Evolutionary conservation across 2,797 vertebrate species (phyloP).

Genomic region (Monodelphis domestica): DNA sequence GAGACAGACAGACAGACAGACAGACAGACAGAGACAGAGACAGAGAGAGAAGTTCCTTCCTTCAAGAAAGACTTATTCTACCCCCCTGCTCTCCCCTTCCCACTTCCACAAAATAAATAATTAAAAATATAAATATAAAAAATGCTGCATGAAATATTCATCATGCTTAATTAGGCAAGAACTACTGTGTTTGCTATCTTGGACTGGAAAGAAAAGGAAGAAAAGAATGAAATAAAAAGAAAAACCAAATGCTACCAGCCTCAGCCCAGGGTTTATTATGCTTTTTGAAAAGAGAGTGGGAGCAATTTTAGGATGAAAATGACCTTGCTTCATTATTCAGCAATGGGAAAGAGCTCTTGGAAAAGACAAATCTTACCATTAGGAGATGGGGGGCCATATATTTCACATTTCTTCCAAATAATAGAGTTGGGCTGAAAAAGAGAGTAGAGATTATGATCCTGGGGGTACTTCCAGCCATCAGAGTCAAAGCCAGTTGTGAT

Average conservation of each 20-base stretch:
- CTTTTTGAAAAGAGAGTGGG: conserved; percentile 13
- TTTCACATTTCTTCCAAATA: neutral
- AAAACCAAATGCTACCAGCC: neutral
- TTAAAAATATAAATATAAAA: too few species aligned
- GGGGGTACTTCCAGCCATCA: neutral
- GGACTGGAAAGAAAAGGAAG: conserved; percentile 1
- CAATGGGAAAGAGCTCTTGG: neutral
- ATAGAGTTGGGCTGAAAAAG: neutral
- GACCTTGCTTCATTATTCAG: too few species aligned
- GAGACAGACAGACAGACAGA: too few species aligned
- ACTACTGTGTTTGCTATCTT: neutral
- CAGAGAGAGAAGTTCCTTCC: neutral
- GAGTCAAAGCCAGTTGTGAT: neutral
- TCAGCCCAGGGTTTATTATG: neutral
- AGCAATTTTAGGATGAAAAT: neutral
- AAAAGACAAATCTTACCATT: neutral
- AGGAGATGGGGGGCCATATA: rapidly evolving
- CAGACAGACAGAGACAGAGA: too few species aligned
- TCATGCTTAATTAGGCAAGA: neutral
- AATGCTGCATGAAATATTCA: neutral
- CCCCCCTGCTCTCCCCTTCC: neutral
- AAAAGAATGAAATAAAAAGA: conserved; percentile 5
- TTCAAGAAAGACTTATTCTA: conserved; percentile 31
- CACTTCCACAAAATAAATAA: neutral
- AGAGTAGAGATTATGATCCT: neutral